Evolutionary conservation across 2,113 vertebrate species (phyloP), one percentile per base, ranked within the genome.

Genomic region (Antechinus flavipes): DNA sequence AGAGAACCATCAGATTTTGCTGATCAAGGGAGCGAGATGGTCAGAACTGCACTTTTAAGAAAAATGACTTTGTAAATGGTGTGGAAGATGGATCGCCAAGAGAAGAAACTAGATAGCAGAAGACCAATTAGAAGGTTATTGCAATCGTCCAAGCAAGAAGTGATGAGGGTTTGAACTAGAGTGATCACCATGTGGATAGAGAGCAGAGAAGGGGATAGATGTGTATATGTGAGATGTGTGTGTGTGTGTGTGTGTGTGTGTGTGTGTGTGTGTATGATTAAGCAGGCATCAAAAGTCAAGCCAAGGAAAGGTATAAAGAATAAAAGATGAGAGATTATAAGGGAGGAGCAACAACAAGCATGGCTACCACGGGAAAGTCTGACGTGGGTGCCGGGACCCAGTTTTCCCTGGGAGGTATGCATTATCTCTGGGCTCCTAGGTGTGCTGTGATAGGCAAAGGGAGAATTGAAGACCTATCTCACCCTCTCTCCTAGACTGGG

Each of bases 401-500:
- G 92, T 94, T 96, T 96, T 97, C 94, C 94, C 96, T 97, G 96
- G 96, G 96, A 93, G 96, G 97, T 97, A 42, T 94, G 90, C 52
- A 0, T 76, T 92, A 95, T 27, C 93, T 93, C 91, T 96, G 91
- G 89, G 76, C 97, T 24, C 97, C 97, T 96, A 96, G 91, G 96
- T 94, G 97, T 97, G 30, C 95, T 95, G 96, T 97, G 95, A 96
- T 90, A 97, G 94, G 61, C 94, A 50, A 61, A 97, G 35, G 12
- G 94, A 97, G 93, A 42, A 96, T 97, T 96, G 96, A 96, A 95
- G 93, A 49, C 96, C 53, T 96, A 95, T 97, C 97, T 96, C 97
- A 97, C 94, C 97, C 97, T 97, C 97, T 97, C 94, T 35, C 30
- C 94, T 93, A 96, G 94, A 96, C 91, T 96, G 84, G 92, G 97